phyloP scores from a whole-genome alignment of 2,888 invertebrate species.

The Chrysolina haemoptera region DNA sequence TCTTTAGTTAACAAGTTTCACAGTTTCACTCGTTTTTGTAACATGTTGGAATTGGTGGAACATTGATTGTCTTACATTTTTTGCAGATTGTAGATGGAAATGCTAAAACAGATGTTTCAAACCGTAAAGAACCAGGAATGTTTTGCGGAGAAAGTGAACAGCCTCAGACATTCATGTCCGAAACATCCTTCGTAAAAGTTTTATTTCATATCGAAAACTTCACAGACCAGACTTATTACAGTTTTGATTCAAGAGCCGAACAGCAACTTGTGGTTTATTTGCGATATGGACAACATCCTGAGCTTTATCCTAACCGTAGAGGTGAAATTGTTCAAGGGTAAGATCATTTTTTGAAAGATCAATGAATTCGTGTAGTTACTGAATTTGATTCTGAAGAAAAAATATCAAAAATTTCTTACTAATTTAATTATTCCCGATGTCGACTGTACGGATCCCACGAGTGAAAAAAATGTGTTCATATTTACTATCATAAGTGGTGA shows the following conservation, averaged over 20 bases:
- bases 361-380: neutral
- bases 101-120: slow-evolving; percentile 90
- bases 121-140: slow-evolving; percentile 89
- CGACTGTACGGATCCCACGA: too few species aligned
- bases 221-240: slow-evolving; percentile 92
- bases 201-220: slow-evolving; percentile 94
- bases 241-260: slow-evolving; percentile 89
- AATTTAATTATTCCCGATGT: too few species aligned
- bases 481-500: too few species aligned
- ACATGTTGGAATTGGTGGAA: too few species aligned
- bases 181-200: slow-evolving; percentile 93
- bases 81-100: slow-evolving; percentile 92
- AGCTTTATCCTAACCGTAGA: slow-evolving; percentile 90
- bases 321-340: slow-evolving; percentile 91
- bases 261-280: slow-evolving; percentile 92
- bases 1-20: too few species aligned
- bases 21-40: too few species aligned
- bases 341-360: slow-evolving; percentile 62
- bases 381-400: neutral
- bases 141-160: slow-evolving; percentile 96
- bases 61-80: slow-evolving; percentile 2
- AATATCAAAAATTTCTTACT: too few species aligned
- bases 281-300: slow-evolving; percentile 94
- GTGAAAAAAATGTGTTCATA: too few species aligned
- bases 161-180: slow-evolving; percentile 94